Conservation (phyloP, 2,888 invertebrate species). For the Galerucella calmariensis region DNA sequence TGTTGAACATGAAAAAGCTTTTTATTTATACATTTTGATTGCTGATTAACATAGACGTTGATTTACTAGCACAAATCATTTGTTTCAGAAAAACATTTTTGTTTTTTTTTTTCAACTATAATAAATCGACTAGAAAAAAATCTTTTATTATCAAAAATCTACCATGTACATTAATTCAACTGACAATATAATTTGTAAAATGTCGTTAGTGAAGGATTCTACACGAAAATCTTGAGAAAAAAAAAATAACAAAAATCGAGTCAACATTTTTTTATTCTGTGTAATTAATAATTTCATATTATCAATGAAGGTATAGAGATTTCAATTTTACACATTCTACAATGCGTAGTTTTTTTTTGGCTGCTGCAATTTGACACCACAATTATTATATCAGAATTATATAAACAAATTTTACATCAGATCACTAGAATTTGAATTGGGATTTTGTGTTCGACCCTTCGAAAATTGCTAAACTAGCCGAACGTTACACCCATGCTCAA, state of each 20-base stretch:
- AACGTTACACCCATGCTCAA: no score
- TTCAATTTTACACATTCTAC: background rate
- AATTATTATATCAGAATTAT: no score
- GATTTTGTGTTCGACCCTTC: no score
- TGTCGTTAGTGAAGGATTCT: background rate
- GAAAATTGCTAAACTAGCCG: no score
- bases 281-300: conserved; percentile 3
- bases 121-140: conserved; percentile 1
- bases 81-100: background rate
- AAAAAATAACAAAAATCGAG: background rate
- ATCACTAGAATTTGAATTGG: no score
- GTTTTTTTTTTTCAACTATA: background rate
- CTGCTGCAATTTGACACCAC: no score
- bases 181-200: background rate
- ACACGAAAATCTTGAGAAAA: background rate
- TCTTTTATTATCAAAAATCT: background rate
- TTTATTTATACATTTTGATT: background rate
- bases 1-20: conserved; percentile 6
- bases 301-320: background rate
- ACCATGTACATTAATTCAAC: background rate
- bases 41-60: background rate
- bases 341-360: no score
- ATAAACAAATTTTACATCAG: no score
- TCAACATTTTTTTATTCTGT: background rate
- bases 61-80: background rate